Conservation (phyloP, 2,888 invertebrate species). For the Eupithecia dodoneata region DNA sequence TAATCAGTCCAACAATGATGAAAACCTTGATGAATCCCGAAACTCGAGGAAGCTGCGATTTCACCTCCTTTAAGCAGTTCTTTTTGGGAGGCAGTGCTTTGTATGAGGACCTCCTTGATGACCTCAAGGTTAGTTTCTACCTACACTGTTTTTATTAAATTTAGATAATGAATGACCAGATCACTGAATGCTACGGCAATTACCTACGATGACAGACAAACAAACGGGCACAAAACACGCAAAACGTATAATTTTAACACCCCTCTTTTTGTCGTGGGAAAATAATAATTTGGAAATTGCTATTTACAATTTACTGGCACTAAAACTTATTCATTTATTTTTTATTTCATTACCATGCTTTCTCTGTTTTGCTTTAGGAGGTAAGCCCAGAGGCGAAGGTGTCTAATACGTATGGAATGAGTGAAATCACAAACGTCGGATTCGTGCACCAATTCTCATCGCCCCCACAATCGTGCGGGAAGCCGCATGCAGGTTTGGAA, state of each 20-base stretch:
- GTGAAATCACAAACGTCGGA: conserved; percentile 59
- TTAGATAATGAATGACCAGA: too few relatives aligned
- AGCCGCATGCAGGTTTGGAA: conserved; percentile 52
- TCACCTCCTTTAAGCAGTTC: conserved; percentile 60
- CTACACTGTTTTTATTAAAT: too few relatives aligned
- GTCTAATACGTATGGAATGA: conserved; percentile 65
- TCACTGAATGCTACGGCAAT: too few relatives aligned
- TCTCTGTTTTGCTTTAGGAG: conserved; percentile 44
- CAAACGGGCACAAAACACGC: too few relatives aligned
- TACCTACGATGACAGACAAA: too few relatives aligned
- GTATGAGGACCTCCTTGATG: conserved; percentile 54
- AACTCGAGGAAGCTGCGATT: conserved; percentile 57
- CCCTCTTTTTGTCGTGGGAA: too few relatives aligned
- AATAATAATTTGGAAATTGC: too few relatives aligned
- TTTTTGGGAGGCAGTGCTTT: conserved; percentile 66
- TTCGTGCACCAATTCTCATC: conserved; percentile 48
- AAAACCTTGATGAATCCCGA: conserved; percentile 55
- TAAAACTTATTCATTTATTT: too few relatives aligned
- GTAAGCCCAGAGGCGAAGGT: conserved; percentile 61
- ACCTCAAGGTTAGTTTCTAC: conserved; percentile 59
- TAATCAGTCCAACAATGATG: conserved; percentile 64
- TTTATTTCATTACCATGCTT: too few relatives aligned
- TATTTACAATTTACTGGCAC: too few relatives aligned
- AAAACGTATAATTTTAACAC: too few relatives aligned
- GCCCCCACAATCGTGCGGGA: conserved; percentile 57